These are phyloP conservation scores for Campylomormyrus numenius DNA, from an alignment of 2,113 vertebrate species.

Conservation along the genomic window DNA sequence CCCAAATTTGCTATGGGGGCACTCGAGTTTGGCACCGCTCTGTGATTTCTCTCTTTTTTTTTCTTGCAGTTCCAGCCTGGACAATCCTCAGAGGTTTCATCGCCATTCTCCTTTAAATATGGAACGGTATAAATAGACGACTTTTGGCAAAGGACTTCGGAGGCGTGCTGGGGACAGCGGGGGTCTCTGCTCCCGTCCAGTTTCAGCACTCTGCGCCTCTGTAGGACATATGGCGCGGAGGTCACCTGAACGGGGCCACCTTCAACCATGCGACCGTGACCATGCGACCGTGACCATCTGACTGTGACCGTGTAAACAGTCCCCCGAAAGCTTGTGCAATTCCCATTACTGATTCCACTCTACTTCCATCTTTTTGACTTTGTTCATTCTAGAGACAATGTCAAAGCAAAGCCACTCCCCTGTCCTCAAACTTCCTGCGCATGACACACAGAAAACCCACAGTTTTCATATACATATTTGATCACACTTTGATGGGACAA, in stretches of 20 bases:
- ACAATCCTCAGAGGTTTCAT: not conserved
- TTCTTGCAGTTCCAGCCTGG: not conserved
- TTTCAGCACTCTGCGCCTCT: not conserved
- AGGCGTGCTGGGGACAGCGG: not conserved
- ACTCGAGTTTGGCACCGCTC: not conserved
- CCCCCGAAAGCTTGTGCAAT: not conserved
- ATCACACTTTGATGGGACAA: not conserved
- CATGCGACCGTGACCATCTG: not conserved
- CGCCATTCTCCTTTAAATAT: not conserved
- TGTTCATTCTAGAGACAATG: not conserved
- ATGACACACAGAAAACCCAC: not conserved
- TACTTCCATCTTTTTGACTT: not conserved
- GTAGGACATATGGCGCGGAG: not conserved
- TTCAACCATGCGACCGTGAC: not conserved
- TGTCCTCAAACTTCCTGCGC: not conserved
- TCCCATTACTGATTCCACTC: not conserved
- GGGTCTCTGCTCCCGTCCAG: not conserved
- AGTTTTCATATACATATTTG: not conserved
- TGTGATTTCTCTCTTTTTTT: not conserved
- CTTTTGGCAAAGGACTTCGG: conserved; percentile 7
- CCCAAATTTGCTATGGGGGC: not conserved
- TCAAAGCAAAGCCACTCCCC: not conserved
- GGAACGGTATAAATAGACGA: conserved; percentile 14
- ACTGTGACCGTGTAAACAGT: not conserved
- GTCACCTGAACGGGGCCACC: conserved; percentile 12